A percentile compares a stretch with the other conserved stretches of the same genome.
phyloP scores from a whole-genome alignment of 2,113 vertebrate genomes.

The Thalassoma bifasciatum region DNA sequence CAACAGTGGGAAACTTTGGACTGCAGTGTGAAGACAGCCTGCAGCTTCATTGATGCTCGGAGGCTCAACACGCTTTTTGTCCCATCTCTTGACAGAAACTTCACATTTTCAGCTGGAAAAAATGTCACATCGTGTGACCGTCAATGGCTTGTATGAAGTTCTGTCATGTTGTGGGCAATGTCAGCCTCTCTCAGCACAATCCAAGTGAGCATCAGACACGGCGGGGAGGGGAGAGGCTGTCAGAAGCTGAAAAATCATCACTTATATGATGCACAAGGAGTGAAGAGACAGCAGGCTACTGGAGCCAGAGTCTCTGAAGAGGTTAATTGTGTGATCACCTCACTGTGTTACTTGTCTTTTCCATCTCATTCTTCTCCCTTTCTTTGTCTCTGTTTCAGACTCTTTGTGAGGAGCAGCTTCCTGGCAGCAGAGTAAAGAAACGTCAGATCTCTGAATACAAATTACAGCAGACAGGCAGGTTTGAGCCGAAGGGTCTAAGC shows the following conservation, averaged over 20 bases:
- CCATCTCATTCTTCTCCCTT: background rate
- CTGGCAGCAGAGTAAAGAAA: slow-evolving; percentile 17
- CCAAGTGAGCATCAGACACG: slow-evolving; percentile 5
- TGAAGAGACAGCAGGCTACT: background rate
- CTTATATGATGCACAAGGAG: background rate
- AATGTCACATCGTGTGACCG: slow-evolving; percentile 18
- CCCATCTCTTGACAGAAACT: slow-evolving; percentile 12
- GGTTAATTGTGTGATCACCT: slow-evolving; percentile 15
- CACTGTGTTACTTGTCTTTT: background rate
- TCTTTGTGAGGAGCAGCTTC: slow-evolving; percentile 19
- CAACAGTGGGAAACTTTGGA: slow-evolving; percentile 29
- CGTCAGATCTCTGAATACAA: slow-evolving; percentile 38
- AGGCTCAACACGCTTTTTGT: slow-evolving; percentile 7
- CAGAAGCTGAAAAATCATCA: background rate
- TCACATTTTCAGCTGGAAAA: slow-evolving; percentile 1
- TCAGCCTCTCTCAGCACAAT: slow-evolving; percentile 1
- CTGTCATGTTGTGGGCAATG: background rate
- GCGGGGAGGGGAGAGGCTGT: background rate
- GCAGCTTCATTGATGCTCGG: background rate
- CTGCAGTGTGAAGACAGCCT: slow-evolving; percentile 38
- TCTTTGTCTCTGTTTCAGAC: background rate
- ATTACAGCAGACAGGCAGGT: slow-evolving; percentile 42
- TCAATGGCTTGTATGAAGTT: slow-evolving; percentile 7
- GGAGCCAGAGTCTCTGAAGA: background rate
- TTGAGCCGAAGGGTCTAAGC: background rate